A percentile compares a stretch with the other conserved stretches of the same genome.
These are phyloP conservation scores for Micromys minutus DNA, from an alignment of 2,113 vertebrate species.

Conservation along the genomic window DNA sequence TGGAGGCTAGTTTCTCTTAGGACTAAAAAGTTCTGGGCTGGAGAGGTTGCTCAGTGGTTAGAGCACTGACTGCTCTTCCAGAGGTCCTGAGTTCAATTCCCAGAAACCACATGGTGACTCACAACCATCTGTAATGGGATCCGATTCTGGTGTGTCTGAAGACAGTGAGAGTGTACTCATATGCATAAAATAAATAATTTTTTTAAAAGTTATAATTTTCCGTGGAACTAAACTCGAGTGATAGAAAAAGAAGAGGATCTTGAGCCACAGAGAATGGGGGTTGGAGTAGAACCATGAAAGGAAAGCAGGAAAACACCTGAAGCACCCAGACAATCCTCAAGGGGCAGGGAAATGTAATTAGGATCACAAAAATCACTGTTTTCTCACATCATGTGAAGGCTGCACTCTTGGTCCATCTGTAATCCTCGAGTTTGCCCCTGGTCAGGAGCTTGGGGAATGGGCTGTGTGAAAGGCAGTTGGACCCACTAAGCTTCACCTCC, in stretches of 20 bases:
- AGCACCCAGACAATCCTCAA: background rate
- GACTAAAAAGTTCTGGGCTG: background rate
- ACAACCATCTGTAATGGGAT: too few relatives aligned
- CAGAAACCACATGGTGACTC: too few relatives aligned
- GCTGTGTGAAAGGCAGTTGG: background rate
- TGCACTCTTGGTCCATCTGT: background rate
- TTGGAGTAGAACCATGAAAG: background rate
- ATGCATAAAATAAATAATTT: too few relatives aligned
- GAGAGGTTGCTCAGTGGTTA: too few relatives aligned
- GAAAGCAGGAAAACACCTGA: background rate
- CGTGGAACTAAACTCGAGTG: background rate
- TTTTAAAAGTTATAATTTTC: background rate
- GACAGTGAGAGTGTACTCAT: too few relatives aligned
- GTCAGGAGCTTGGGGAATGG: background rate
- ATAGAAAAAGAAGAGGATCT: background rate
- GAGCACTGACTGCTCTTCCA: too few relatives aligned
- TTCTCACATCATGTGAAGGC: background rate
- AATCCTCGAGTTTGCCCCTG: background rate
- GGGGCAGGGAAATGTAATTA: background rate
- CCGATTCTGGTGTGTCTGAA: too few relatives aligned
- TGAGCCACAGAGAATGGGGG: background rate
- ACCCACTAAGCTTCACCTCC: background rate
- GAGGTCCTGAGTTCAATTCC: too few relatives aligned
- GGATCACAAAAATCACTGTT: background rate
- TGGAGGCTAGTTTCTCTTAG: background rate